These are phyloP conservation scores for Enteromius afrohamiltoni DNA, from an alignment of 2,797 vertebrate species.

Conservation along the genomic window DNA sequence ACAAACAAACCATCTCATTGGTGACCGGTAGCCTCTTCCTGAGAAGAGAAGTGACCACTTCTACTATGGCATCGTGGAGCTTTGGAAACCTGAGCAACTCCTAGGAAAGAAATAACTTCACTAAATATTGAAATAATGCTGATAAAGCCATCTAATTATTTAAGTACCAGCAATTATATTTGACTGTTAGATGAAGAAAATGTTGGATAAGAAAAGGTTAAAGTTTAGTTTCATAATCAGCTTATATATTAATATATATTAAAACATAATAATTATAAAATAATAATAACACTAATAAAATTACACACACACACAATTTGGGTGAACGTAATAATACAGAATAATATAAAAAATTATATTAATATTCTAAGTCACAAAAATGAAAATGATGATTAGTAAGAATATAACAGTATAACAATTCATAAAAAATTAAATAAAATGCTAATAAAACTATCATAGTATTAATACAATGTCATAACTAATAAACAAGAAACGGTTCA, in stretches of 20 bases:
- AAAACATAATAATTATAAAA: not conserved
- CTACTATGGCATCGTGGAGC: conserved; percentile 97
- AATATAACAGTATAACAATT: not conserved
- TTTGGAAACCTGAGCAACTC: conserved; percentile 97
- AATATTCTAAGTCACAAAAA: not conserved
- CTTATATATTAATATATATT: not conserved
- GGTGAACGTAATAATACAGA: not conserved
- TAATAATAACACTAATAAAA: not conserved
- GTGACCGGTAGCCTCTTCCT: conserved; percentile 94
- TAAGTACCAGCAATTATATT: not conserved
- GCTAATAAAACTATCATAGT: not conserved
- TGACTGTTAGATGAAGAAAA: not conserved
- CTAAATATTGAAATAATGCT: not conserved
- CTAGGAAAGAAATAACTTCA: conserved; percentile 66
- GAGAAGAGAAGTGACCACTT: conserved; percentile 95
- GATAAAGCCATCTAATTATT: not conserved
- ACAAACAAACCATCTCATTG: conserved; percentile 91
- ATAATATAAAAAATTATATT: not conserved
- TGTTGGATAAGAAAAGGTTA: not conserved
- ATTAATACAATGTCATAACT: not conserved
- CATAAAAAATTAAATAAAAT: not conserved
- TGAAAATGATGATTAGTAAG: not conserved
- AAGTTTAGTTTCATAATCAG: not conserved
- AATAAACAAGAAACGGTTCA: not conserved
- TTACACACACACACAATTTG: not conserved